Percentiles rank a stretch among this genome's conserved stretches.
These are phyloP conservation scores for Sesia bembeciformis DNA, from an alignment of 2,888 invertebrate genomes.

Conservation along the genomic window DNA sequence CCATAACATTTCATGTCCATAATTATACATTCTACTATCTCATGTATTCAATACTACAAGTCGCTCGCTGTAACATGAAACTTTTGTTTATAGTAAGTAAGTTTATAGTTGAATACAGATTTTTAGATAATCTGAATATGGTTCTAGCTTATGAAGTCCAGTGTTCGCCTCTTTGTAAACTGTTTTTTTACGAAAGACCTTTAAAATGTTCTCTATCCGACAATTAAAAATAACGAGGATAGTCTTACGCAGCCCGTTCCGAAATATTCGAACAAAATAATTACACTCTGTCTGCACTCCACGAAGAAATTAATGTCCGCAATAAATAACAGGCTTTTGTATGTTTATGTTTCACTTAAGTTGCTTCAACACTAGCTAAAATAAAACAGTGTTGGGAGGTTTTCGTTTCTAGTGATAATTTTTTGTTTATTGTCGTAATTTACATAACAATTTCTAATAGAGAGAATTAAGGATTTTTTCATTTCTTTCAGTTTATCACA, in stretches of 20 bases:
- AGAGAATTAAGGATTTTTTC: too few species aligned
- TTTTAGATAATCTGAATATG: too few species aligned
- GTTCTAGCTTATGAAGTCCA: too few species aligned
- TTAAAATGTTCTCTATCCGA: not conserved
- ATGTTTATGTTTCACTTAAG: slow-evolving; percentile 34
- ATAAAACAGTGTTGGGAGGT: slow-evolving; percentile 6
- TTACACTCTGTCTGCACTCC: slow-evolving; percentile 24
- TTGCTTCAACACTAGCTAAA: slow-evolving; percentile 23
- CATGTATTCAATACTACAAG: too few species aligned
- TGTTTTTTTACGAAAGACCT: not conserved
- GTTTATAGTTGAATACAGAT: too few species aligned
- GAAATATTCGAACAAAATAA: slow-evolving; percentile 24
- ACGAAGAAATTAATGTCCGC: slow-evolving; percentile 5
- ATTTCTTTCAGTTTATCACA: too few species aligned
- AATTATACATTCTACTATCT: too few species aligned
- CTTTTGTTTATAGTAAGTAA: too few species aligned
- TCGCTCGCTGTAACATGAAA: too few species aligned
- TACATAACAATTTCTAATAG: too few species aligned
- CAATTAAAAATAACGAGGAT: slow-evolving; percentile 1
- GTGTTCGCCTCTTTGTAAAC: too few species aligned
- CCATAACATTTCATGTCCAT: too few species aligned
- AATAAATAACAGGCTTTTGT: slow-evolving; percentile 3
- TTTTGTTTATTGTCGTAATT: not conserved
- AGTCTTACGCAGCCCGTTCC: slow-evolving; percentile 11
- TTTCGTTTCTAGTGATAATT: not conserved